phyloP scores from a whole-genome alignment of 2,888 invertebrate genomes.

The Sarcophaga variegata region DNA sequence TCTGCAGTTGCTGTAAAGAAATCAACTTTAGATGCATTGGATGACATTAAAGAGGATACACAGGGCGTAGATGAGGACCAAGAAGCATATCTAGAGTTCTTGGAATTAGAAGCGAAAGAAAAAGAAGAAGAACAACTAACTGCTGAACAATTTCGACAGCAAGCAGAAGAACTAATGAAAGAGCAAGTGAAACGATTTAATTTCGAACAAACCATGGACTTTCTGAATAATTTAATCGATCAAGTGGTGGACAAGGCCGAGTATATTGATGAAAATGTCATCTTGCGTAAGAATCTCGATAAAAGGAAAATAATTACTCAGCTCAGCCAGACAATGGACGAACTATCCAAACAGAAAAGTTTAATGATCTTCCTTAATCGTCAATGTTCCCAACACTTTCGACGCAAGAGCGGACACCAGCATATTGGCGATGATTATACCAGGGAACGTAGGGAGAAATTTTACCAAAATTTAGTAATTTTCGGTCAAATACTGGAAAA shows the following conservation, averaged over 20 bases:
- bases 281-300: conserved; percentile 70
- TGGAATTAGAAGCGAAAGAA: conserved; percentile 20
- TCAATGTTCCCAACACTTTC: conserved; percentile 74
- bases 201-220: conserved; percentile 17
- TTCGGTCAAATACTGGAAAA: conserved; percentile 9
- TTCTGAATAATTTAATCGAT: conserved; percentile 71
- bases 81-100: conserved; percentile 20
- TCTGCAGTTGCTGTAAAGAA: not conserved
- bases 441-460: conserved; percentile 60
- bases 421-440: conserved; percentile 69
- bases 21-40: not conserved
- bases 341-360: conserved; percentile 65
- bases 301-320: conserved; percentile 69
- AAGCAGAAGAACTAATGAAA: not conserved
- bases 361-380: conserved; percentile 70
- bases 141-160: not conserved
- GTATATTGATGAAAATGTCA: conserved; percentile 31
- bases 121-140: not conserved
- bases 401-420: conserved; percentile 72
- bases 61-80: not conserved
- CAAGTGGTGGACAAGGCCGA: conserved; percentile 68
- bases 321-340: conserved; percentile 51
- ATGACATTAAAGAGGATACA: not conserved
- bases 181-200: not conserved
- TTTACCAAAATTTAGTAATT: conserved; percentile 69